phyloP scores from a whole-genome alignment of 2,113 vertebrate species.

The Echinops telfairi region DNA sequence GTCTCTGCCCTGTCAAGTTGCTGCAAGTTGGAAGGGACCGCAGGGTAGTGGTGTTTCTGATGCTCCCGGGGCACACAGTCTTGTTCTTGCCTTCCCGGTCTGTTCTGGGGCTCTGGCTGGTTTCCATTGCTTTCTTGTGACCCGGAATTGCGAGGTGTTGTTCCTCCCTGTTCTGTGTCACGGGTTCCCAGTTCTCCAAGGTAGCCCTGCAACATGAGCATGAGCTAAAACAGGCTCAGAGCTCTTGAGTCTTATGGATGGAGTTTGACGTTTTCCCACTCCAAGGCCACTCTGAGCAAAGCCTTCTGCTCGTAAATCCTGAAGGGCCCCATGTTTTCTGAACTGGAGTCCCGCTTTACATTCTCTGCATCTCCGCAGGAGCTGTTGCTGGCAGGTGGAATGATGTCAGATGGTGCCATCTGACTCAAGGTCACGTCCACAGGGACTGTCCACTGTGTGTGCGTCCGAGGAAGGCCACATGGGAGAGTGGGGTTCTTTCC shows the following conservation, averaged over 20 bases:
- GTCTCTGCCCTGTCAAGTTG: not conserved
- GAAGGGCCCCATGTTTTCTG: not conserved
- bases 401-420: not conserved
- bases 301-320: not conserved
- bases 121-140: not conserved
- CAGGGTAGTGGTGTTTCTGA: not conserved
- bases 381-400: not conserved
- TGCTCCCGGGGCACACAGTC: not conserved
- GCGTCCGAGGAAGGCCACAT: not conserved
- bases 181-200: not conserved
- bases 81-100: not conserved
- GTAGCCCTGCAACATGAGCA: not conserved
- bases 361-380: slow-evolving; percentile 32
- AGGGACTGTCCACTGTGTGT: not conserved
- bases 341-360: not conserved
- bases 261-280: not conserved
- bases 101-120: not conserved
- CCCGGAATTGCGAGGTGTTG: not conserved
- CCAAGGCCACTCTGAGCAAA: not conserved
- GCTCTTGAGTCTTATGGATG: not conserved
- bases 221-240: not conserved
- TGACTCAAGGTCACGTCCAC: not conserved
- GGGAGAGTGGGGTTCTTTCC: not conserved
- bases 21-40: not conserved
- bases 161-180: not conserved